Conservation (phyloP, 2,797 vertebrate species). For the Poecilia gillii region DNA sequence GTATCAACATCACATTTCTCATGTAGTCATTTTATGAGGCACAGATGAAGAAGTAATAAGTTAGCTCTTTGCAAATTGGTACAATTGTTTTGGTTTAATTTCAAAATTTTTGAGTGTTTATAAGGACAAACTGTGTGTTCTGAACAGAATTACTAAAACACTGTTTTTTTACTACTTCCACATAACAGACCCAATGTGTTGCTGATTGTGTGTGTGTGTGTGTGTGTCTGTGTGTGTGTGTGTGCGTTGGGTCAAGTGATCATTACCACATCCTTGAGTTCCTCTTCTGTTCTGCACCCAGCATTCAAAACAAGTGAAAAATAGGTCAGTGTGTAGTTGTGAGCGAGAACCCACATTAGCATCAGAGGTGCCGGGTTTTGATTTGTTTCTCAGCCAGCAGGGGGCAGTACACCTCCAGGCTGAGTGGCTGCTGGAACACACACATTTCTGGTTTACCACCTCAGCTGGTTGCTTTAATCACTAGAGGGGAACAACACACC, state of each 20-base stretch:
- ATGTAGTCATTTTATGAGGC: neutral
- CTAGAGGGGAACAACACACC: neutral
- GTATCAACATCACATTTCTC: neutral
- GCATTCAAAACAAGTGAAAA: conserved; percentile 25
- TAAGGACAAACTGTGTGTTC: neutral
- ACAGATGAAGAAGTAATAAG: neutral
- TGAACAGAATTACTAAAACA: neutral
- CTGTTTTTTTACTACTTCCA: neutral
- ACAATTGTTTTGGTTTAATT: neutral
- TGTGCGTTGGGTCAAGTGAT: neutral
- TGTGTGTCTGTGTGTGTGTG: neutral
- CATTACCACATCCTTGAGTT: conserved; percentile 32
- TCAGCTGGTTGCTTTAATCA: neutral
- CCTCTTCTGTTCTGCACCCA: conserved; percentile 5
- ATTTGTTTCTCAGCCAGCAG: conserved; percentile 57
- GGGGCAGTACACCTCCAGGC: conserved; percentile 57
- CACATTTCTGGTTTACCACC: neutral
- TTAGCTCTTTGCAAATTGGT: neutral
- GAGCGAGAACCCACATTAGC: neutral
- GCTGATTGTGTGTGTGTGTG: neutral
- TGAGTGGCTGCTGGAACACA: neutral
- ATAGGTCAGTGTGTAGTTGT: conserved; percentile 26
- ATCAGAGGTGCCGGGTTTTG: neutral
- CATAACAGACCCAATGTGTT: neutral
- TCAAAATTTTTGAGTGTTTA: neutral